These are phyloP conservation scores for Sinocyclocheilus anshuiensis DNA, from an alignment of 2,113 vertebrate genomes.

Conservation along the genomic window DNA sequence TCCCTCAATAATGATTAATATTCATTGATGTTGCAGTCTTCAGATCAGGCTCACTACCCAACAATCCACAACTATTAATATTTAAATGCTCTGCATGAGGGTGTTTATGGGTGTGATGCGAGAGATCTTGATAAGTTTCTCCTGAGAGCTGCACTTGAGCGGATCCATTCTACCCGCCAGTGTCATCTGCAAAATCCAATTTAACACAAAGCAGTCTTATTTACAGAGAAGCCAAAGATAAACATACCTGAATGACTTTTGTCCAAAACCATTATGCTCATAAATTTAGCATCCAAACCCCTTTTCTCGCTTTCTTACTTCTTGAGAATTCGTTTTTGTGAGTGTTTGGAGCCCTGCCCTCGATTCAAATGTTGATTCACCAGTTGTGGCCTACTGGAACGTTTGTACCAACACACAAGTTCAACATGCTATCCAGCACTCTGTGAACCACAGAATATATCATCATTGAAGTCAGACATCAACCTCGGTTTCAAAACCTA, in stretches of 20 bases:
- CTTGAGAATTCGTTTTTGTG: conserved; percentile 32
- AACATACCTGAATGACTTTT: conserved; percentile 65
- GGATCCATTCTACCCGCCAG: conserved; percentile 60
- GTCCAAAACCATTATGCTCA: conserved; percentile 61
- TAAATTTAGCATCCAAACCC: conserved; percentile 42
- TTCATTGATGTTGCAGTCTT: conserved; percentile 56
- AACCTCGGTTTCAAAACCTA: not conserved
- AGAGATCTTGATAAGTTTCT: conserved; percentile 66
- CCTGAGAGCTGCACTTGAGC: conserved; percentile 65
- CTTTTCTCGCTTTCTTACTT: conserved; percentile 36
- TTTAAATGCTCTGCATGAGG: conserved; percentile 64
- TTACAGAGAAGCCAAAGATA: conserved; percentile 63
- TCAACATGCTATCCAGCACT: too few relatives aligned
- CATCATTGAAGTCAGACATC: not conserved
- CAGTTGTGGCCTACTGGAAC: not conserved
- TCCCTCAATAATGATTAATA: conserved; percentile 60
- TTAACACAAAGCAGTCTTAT: conserved; percentile 66
- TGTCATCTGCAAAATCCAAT: conserved; percentile 67
- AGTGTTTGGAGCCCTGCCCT: conserved; percentile 12
- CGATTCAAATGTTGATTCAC: not conserved
- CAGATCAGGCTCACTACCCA: conserved; percentile 59
- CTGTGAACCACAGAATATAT: not conserved
- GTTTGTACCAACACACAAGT: not conserved
- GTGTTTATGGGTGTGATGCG: conserved; percentile 65
- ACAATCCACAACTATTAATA: conserved; percentile 67